Evolutionary conservation across 2,888 invertebrate species (phyloP).

Genomic region (Philopedon plagiatum): DNA sequence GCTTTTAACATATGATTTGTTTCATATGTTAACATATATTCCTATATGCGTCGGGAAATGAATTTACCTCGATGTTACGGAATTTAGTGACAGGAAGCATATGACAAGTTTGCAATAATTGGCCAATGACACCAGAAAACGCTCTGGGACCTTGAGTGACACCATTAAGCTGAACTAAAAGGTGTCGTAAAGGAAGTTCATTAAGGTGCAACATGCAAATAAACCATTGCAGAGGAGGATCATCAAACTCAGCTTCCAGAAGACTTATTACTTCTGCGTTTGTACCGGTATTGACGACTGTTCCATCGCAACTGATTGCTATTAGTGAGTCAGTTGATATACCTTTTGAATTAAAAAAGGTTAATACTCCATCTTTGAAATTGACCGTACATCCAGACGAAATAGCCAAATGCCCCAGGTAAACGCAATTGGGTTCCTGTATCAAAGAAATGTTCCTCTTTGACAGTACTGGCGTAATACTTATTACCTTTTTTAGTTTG

Average conservation of each 20-base stretch:
- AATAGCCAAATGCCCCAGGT: slow-evolving; percentile 23
- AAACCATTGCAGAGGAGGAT: slow-evolving; percentile 30
- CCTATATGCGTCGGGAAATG: slow-evolving; percentile 23
- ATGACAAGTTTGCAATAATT: slow-evolving; percentile 22
- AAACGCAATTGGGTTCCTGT: slow-evolving; percentile 15
- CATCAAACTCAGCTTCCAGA: slow-evolving; percentile 16
- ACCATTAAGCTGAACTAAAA: slow-evolving; percentile 25
- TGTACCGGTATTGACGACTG: slow-evolving; percentile 23
- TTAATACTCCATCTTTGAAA: slow-evolving; percentile 15
- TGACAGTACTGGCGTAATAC: neutral
- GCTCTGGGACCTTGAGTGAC: slow-evolving; percentile 17
- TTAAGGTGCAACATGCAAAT: slow-evolving; percentile 25
- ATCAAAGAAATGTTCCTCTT: slow-evolving; percentile 5
- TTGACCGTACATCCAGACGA: slow-evolving; percentile 22
- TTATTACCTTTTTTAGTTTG: no score
- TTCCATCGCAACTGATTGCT: slow-evolving; percentile 28
- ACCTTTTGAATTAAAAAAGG: slow-evolving; percentile 19
- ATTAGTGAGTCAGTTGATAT: slow-evolving; percentile 22
- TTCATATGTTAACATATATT: slow-evolving; percentile 23
- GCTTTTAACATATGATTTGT: slow-evolving; percentile 17
- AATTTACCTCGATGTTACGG: slow-evolving; percentile 8
- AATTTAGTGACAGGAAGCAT: slow-evolving; percentile 11
- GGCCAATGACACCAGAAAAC: slow-evolving; percentile 23
- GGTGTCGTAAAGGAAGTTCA: slow-evolving; percentile 27
- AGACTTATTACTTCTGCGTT: slow-evolving; percentile 24